Evolutionary conservation across 53 echinoderm and acorn worm genomes (phyloP), one percentile per base, ranked within the genome.

Genomic region (Luidia sarsii): DNA sequence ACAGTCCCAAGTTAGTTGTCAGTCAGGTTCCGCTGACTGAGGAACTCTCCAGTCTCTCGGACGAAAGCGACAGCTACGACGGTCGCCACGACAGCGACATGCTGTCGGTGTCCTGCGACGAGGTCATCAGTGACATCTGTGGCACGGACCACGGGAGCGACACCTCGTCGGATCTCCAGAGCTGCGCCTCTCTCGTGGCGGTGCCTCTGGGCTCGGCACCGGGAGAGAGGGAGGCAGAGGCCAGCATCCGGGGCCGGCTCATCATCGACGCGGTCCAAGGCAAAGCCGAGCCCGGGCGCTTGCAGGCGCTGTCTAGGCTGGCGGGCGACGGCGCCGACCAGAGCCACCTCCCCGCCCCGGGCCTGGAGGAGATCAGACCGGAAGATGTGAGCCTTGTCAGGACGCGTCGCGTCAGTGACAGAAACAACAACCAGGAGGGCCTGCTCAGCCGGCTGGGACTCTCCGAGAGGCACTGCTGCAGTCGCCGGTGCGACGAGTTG

Each of bases 121-220:
- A 68, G 67, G 86, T 67, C 48, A 79, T 56, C 39, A 79, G 69
- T 56, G 79, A 86, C 53, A 69, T 86, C 29, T 60, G 80, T 60
- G 33, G 37, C 14, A 59, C 80, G 10, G 80, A 86, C 23, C 25
- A 43, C 68, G 87, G 71, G 43, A 86, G 87, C 46, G 45, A 71
- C 14, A 27, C 64, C 10, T 52, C 73, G 22, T 31, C 59, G 20
- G 23, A 56, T 30, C 32, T 72, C 19, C 57, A 1, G 10, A 61
- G 25, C 43, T n/a, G 19, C 31, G 33, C 48, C 13, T 77, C 77
- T 77, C 45, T 60, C 22, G 33, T 39, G 21, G 29, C 4, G 10
- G 13, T 31, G 10, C 13, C 41, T 46, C 2, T 61, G 0, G 13
- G 19, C 46, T 24, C 24, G 1, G 25, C 22, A 33, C 21, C 53